Evolutionary conservation across 2,113 vertebrate genomes (phyloP), one percentile per base, ranked within the genome.

Genomic region (Canis aureus): DNA sequence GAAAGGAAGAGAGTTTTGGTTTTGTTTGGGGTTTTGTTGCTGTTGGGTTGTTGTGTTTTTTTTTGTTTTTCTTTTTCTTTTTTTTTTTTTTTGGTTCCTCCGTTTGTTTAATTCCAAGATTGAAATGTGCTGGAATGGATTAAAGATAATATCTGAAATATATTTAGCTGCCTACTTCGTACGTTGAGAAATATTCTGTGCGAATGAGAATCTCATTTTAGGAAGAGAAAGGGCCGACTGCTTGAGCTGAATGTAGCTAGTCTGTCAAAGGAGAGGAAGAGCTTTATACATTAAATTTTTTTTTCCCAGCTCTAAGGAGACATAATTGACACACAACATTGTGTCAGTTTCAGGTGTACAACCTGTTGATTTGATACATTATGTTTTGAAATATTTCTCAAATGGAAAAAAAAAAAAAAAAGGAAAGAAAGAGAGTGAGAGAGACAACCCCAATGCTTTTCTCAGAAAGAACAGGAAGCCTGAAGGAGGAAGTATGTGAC

Each of bases 381-480:
- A 2, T 49, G 57, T 38, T 76, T 80, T 89, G 69, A 67, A 35
- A 51, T 60, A 66, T 71, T 92, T 96, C 25, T 96, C 49, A 91
- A 86, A 80, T 81, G 51, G 53, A 29, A 80, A 85, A 84, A 87
- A 43, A 35, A 43, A 57, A 73, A 83, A 64, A 59, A 69, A 12
- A 9, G 53, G 55, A 43, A 32, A 76, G 59, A 35, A 10, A 85
- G 22, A 83, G 13, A 91, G 10, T 89, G 27, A 95, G 32, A 95
- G 35, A 86, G 59, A 73, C 53, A 73, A 32, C 35, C 73, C 92
- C 25, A 62, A 11, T 17, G 79, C 80, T 86, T 89, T 96, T 94
- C 96, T 96, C 96, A 95, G 92, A 95, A 81, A 89, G 97, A 87
- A 87, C 95, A 96, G 97, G 97, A 97, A 95, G 71, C 67, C 35